Evolutionary conservation across 2,797 vertebrate genomes (phyloP).

Genomic region (Pseudopleuronectes americanus): DNA sequence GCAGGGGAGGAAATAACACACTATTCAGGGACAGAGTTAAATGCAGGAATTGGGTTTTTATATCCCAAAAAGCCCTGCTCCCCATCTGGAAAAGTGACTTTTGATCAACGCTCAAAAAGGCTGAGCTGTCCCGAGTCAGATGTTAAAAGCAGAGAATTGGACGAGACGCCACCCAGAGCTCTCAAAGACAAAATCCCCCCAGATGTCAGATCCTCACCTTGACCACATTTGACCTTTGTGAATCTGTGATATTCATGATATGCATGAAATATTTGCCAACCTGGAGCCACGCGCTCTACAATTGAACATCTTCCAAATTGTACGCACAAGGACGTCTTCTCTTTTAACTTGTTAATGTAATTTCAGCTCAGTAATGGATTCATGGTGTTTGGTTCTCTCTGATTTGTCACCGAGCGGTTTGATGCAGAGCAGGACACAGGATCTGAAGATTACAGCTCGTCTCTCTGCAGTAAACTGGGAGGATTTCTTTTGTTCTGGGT

Average conservation of each 20-base stretch:
- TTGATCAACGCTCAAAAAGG: conserved; percentile 36
- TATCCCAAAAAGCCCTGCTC: background rate
- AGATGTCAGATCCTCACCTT: conserved; percentile 26
- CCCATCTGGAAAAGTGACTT: conserved; percentile 62
- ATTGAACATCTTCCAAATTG: conserved; percentile 27
- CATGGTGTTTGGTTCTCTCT: conserved; percentile 10
- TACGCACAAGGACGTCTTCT: conserved; percentile 18
- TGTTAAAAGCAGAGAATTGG: conserved; percentile 57
- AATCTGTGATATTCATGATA: background rate
- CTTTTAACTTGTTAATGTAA: conserved; percentile 8
- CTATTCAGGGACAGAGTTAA: background rate
- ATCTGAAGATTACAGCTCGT: background rate
- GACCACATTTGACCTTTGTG: conserved; percentile 1
- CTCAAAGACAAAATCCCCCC: conserved; percentile 2
- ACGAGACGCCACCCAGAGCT: conserved; percentile 11
- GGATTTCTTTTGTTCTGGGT: background rate
- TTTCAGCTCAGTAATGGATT: conserved; percentile 22
- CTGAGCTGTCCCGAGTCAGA: conserved; percentile 39
- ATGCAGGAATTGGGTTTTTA: background rate
- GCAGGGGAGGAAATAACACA: conserved; percentile 15
- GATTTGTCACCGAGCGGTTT: background rate
- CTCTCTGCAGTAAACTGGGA: background rate
- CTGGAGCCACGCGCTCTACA: too few species aligned
- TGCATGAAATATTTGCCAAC: background rate
- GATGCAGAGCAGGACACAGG: background rate